Evolutionary conservation across 1,140 invertebrate genomes (phyloP).

Genomic region (Trichonephila inaurata): DNA sequence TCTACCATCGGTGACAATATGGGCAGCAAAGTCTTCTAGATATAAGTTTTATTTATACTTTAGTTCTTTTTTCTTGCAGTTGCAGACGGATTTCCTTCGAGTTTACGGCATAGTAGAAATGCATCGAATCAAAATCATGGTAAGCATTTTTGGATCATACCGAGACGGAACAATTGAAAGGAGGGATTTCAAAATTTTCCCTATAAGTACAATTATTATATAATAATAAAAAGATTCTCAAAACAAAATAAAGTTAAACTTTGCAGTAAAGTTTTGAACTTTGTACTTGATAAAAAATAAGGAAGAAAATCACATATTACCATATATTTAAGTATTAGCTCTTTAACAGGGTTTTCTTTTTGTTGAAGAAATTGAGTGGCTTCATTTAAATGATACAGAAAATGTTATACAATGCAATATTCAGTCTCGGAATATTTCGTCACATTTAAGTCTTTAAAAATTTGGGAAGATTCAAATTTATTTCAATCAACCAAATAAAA

Average conservation of each 20-base stretch:
- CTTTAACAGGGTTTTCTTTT: no score
- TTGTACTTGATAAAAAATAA: no score
- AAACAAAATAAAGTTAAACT: neutral
- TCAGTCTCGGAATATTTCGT: no score
- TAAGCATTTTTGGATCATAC: neutral
- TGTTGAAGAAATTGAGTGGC: no score
- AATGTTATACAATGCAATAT: no score
- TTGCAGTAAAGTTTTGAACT: neutral
- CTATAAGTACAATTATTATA: neutral
- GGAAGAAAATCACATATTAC: no score
- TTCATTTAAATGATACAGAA: no score
- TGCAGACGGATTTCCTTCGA: conserved; percentile 3
- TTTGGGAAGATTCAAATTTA: no score
- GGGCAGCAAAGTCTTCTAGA: conserved; percentile 45
- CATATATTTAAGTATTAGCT: no score
- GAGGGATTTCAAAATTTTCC: neutral
- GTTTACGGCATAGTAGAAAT: conserved; percentile 32
- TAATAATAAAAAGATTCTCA: neutral
- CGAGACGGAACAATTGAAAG: neutral
- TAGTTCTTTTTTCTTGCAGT: conserved; percentile 9
- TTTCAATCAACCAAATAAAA: no score
- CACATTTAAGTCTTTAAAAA: no score
- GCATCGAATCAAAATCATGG: neutral
- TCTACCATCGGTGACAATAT: conserved; percentile 61
- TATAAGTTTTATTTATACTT: conserved; percentile 60